Conservation (phyloP, 2,888 invertebrate species). For the Acanthosepion pharaonis region DNA sequence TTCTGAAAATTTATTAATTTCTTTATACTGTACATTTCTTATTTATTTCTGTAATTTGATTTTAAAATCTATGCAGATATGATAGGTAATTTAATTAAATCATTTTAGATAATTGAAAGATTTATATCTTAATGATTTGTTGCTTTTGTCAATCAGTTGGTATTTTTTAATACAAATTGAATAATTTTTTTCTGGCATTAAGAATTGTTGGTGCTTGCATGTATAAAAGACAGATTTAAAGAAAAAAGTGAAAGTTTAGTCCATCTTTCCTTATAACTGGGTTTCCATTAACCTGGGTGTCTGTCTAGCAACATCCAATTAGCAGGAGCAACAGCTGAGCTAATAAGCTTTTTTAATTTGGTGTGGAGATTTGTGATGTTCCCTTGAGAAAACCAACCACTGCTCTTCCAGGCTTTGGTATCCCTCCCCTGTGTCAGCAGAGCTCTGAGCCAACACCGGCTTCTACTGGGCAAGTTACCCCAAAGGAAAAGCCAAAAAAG, state of each 20-base stretch:
- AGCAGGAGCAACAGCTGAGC: slow-evolving; percentile 46
- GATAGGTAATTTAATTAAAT: too few species aligned
- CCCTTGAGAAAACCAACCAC: slow-evolving; percentile 49
- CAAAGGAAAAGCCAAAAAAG: slow-evolving; percentile 66
- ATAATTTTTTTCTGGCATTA: not conserved
- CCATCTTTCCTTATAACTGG: not conserved
- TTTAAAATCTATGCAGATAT: too few species aligned
- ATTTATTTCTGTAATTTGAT: too few species aligned
- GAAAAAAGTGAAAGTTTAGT: not conserved
- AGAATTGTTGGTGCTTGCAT: slow-evolving; percentile 15
- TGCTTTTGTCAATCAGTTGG: too few species aligned
- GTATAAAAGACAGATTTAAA: not conserved
- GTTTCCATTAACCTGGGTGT: not conserved
- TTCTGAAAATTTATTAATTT: too few species aligned
- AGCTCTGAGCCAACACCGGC: slow-evolving; percentile 54
- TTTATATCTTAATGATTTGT: too few species aligned
- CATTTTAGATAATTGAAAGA: too few species aligned
- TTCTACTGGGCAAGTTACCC: slow-evolving; percentile 51
- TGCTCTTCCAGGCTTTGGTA: slow-evolving; percentile 64
- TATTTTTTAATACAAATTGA: too few species aligned
- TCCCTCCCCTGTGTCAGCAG: slow-evolving; percentile 56
- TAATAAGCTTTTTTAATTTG: slow-evolving; percentile 40
- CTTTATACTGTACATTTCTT: too few species aligned
- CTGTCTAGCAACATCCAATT: slow-evolving; percentile 43
- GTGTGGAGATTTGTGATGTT: slow-evolving; percentile 48